Conservation (phyloP, 2,797 vertebrate species). For the Anolis apletophallus region DNA sequence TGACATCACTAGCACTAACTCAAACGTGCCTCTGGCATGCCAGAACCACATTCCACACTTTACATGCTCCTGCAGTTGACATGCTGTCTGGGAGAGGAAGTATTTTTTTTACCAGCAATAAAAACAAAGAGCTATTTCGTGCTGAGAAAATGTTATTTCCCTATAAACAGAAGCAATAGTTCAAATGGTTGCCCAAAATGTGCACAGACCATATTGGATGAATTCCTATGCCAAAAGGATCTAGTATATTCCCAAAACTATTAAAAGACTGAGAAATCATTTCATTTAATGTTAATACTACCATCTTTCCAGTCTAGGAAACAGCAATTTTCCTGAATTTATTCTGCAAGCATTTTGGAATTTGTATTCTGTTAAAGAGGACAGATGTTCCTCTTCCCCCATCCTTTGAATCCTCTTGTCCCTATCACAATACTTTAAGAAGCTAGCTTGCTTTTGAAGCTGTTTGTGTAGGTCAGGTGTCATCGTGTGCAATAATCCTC, state of each 20-base stretch:
- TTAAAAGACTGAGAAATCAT: background rate
- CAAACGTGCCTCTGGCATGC: conserved; percentile 28
- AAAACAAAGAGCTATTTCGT: conserved; percentile 27
- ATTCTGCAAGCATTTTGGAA: background rate
- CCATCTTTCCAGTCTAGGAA: background rate
- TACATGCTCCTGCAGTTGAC: conserved; percentile 1
- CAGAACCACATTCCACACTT: conserved; percentile 22
- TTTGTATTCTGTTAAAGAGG: background rate
- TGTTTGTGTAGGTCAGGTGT: background rate
- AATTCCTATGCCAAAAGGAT: background rate
- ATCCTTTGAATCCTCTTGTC: background rate
- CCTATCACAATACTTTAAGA: background rate
- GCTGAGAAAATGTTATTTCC: conserved; percentile 28
- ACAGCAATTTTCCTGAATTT: background rate
- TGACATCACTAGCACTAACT: conserved; percentile 15
- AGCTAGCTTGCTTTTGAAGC: background rate
- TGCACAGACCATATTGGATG: background rate
- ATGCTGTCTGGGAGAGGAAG: conserved; percentile 4
- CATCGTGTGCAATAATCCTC: background rate
- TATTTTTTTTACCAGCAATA: conserved; percentile 9
- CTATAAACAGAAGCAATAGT: conserved; percentile 1
- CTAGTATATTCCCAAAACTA: background rate
- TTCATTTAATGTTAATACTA: background rate
- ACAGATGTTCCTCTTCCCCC: background rate
- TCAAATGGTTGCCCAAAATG: background rate